Percentiles rank a stretch among this genome's conserved stretches.
Conservation (phyloP, 2,113 vertebrate genomes). For the Mohoua ochrocephala region DNA sequence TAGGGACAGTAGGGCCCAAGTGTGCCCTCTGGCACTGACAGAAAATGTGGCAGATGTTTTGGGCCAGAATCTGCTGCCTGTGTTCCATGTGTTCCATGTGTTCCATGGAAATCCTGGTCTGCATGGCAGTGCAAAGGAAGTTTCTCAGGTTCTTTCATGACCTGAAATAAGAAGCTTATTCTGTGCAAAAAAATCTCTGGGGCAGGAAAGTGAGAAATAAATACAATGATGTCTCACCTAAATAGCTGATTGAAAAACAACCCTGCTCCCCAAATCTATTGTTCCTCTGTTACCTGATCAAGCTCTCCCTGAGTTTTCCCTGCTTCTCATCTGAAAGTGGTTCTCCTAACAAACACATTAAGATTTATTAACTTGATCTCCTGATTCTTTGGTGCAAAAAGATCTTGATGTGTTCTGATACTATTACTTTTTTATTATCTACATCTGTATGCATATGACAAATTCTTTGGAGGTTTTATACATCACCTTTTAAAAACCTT, state of each 20-base stretch:
- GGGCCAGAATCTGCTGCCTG: accelerated
- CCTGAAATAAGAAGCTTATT: neutral
- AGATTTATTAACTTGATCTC: neutral
- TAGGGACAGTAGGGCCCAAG: accelerated
- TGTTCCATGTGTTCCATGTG: accelerated
- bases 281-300: neutral
- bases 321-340: neutral
- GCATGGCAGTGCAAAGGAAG: neutral
- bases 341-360: neutral
- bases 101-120: neutral
- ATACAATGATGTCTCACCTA: neutral
- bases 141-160: neutral
- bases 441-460: neutral
- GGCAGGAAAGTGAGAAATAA: neutral
- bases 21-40: neutral
- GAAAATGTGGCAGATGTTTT: accelerated
- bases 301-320: neutral
- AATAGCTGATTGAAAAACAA: neutral
- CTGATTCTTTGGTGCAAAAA: neutral
- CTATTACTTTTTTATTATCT: neutral
- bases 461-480: neutral
- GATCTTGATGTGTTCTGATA: neutral
- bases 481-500: neutral
- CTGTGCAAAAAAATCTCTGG: neutral
- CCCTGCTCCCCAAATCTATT: neutral